These are phyloP conservation scores for Piprites chloris DNA, from an alignment of 2,113 vertebrate species.

Conservation along the genomic window DNA sequence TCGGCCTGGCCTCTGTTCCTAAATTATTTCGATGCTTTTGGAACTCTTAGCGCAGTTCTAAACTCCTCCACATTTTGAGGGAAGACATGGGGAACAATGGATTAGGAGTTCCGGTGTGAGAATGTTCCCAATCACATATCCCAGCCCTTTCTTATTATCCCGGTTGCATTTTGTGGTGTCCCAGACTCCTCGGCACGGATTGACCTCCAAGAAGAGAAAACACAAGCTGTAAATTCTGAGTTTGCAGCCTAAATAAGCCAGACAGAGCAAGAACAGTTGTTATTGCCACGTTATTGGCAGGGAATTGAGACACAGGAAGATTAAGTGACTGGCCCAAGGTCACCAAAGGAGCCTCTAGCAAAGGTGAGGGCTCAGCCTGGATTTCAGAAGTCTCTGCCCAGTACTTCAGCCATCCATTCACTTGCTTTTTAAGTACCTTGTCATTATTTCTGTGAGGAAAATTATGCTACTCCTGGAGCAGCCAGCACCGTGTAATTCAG, in stretches of 20 bases:
- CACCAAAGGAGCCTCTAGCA: neutral
- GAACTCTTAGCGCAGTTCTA: neutral
- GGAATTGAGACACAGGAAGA: neutral
- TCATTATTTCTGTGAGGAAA: slow-evolving; percentile 45
- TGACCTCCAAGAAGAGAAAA: neutral
- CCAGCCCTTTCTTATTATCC: neutral
- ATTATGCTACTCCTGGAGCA: slow-evolving; percentile 38
- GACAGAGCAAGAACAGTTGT: neutral
- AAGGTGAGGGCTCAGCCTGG: neutral
- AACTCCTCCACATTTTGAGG: neutral
- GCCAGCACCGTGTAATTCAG: slow-evolving; percentile 43
- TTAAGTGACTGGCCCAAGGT: neutral
- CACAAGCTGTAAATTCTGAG: neutral
- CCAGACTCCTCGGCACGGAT: neutral
- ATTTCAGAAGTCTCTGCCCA: slow-evolving; percentile 11
- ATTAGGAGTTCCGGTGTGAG: neutral
- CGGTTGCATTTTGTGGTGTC: accelerated
- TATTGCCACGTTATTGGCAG: neutral
- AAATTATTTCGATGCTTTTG: neutral
- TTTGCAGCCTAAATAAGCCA: neutral
- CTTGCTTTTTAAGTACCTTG: slow-evolving; percentile 38
- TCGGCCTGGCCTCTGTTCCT: neutral
- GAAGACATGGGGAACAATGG: neutral
- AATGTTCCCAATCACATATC: neutral
- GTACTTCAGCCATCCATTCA: neutral